These are phyloP conservation scores for Charanyca ferruginea DNA, from an alignment of 2,888 invertebrate species.

Conservation along the genomic window DNA sequence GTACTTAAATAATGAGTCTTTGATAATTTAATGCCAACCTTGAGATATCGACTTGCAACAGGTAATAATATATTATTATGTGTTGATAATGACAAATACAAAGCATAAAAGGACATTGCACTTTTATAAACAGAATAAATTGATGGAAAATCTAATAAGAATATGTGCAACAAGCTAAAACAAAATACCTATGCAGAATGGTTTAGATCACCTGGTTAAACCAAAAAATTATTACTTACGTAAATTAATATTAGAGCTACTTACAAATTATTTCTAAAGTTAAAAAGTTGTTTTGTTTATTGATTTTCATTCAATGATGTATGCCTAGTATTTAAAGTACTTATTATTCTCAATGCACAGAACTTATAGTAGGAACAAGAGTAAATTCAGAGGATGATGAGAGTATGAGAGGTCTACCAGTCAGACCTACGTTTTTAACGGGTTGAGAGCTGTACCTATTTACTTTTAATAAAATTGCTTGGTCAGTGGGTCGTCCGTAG, in stretches of 20 bases:
- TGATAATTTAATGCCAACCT: constrained; percentile 1
- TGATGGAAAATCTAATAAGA: constrained; percentile 7
- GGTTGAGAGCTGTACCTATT: no score
- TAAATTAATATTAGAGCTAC: no score
- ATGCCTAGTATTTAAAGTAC: no score
- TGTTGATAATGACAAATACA: neutral
- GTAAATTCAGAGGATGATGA: no score
- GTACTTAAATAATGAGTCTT: neutral
- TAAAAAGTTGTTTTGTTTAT: neutral
- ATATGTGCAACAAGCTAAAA: neutral
- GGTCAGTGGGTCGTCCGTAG: no score
- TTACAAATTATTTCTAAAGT: neutral
- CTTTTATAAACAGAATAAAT: neutral
- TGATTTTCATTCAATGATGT: no score
- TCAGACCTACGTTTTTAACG: no score
- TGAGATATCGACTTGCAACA: constrained; percentile 7
- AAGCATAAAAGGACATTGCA: neutral
- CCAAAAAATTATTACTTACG: no score
- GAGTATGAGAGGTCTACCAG: no score
- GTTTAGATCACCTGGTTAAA: neutral
- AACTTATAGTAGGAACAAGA: no score
- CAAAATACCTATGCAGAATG: neutral
- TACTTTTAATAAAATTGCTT: no score
- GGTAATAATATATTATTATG: neutral
- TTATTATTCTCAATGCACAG: neutral